Evolutionary conservation across 1,140 invertebrate species (phyloP), one percentile per base, ranked within the genome.

Genomic region (Papilio polytes): DNA sequence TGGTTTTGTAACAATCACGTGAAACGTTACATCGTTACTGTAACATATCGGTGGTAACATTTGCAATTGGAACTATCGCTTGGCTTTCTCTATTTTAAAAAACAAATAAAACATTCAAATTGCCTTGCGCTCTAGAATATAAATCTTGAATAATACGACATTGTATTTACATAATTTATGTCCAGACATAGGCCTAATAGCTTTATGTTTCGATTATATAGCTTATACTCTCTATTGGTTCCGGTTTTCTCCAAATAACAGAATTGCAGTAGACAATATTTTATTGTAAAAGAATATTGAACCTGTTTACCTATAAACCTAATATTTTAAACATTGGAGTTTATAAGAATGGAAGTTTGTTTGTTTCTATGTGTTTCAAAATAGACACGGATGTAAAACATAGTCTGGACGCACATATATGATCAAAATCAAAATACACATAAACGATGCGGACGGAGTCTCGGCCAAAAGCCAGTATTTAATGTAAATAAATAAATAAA

Each of bases 21-120:
- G 63, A 31, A 6, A 31, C 0, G 63, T 31, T 31, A 66, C 22
- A 31, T 66, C 22, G 26, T 6, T 18, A 15, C 26, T 31, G n/a
- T 66, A 63, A 63, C 13, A 66, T 66, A 66, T 31, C 18, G 26
- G 63, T 66, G 26, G 63, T 70, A 70, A 70, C 63, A 70, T 70
- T 70, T 70, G 4, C 63, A 70, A 70, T 70, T 26, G 63, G 22
- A 36, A 31, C 63, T 70, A 70, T 70, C 22, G 63, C 13, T 31
- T 70, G 2, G 36, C 26, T 70, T 70, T 70, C 63, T 70, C 63
- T 70, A 70, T 31, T 70, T 36, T 18, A 70, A 70, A 63, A 70
- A 70, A 70, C 26, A 70, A 36, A 70, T 70, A 70, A 70, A 70
- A 31, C 26, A 31, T 70, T 70, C 63, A 31, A 70, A 70, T 70